A percentile compares a stretch with the other conserved stretches of the same genome.
These are phyloP conservation scores for Trematomus loennbergii DNA, from an alignment of 2,113 vertebrate species.

Conservation along the genomic window DNA sequence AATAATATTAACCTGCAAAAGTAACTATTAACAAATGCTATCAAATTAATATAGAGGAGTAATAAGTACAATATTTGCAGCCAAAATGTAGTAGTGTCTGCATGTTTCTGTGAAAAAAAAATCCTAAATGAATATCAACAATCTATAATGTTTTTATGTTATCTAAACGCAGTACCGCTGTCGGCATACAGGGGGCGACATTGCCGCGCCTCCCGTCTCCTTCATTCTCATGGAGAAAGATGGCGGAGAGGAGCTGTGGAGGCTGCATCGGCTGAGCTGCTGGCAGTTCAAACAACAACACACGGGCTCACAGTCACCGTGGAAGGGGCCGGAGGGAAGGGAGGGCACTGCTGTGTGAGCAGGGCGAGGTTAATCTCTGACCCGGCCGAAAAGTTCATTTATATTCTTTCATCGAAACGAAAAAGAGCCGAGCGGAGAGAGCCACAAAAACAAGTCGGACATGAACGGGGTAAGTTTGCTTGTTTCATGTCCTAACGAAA, in stretches of 20 bases:
- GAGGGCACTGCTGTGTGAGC: constrained; percentile 4
- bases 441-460: constrained; percentile 81
- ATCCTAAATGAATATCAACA: no score
- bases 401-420: constrained; percentile 1
- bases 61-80: no score
- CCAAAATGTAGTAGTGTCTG: no score
- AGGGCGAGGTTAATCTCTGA: background rate
- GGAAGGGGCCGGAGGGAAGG: constrained; percentile 6
- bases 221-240: constrained; percentile 71
- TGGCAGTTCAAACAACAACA: constrained; percentile 48
- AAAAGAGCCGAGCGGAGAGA: constrained; percentile 31
- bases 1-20: no score
- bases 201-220: background rate
- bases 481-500: background rate
- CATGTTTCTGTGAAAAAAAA: no score
- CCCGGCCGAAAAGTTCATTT: background rate
- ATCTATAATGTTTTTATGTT: no score
- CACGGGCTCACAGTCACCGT: constrained; percentile 16
- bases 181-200: constrained; percentile 50
- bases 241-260: constrained; percentile 85
- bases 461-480: constrained; percentile 89
- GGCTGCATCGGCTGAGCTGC: constrained; percentile 66
- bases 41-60: no score
- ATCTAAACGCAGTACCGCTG: background rate
- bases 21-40: no score